Base-by-base conservation (phyloP, 2,797 vertebrate genomes). In the Salarias fasciatus region DNA sequence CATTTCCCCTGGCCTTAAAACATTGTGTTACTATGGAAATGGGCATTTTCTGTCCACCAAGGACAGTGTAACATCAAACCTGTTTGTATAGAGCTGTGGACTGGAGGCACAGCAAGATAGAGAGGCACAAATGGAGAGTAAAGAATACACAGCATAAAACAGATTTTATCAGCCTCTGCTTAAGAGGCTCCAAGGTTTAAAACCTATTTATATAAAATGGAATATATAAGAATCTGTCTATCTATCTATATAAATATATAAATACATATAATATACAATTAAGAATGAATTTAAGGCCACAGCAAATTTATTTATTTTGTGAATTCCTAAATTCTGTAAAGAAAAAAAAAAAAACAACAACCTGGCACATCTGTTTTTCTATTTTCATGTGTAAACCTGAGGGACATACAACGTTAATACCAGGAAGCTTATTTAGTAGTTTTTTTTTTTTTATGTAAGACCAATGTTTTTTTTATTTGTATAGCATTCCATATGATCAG, bases 271-370 rank as follows among this genome's bases (percentile, higher is more conserved):
- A 88, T 86, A 91, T 90, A 80, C 72, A 81, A 87, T 69, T 86
- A 60, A 91, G 82, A 91, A 91, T 85, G 57, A 89, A 75, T 89
- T 87, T 90, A 90, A 86, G 90, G 89, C 91, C 89, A 91, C 86
- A 75, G 72, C 64, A 72, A 88, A 90, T 92, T 90, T 94, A 93
- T 94, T 94, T 93, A 93, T 94, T 94, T 94, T 92, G 83, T 92
- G 87, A 92, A 93, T 91, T 90, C 89, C 88, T 81, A 92, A 92
- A 93, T 90, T 93, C 88, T 92, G 85, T 92, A 86, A 82, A 89
- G 91, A 88, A 84, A 86, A 55, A 45, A 86, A 80, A n/a, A n/a
- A n/a, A n/a, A n/a, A n/a, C n/a, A n/a, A n/a, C n/a, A n/a, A n/a
- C n/a, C n/a, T 24, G 79, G 76, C 89, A 88, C 69, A 85, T 90